phyloP scores from a whole-genome alignment of 2,797 vertebrate genomes.

The Thamnophis elegans region DNA sequence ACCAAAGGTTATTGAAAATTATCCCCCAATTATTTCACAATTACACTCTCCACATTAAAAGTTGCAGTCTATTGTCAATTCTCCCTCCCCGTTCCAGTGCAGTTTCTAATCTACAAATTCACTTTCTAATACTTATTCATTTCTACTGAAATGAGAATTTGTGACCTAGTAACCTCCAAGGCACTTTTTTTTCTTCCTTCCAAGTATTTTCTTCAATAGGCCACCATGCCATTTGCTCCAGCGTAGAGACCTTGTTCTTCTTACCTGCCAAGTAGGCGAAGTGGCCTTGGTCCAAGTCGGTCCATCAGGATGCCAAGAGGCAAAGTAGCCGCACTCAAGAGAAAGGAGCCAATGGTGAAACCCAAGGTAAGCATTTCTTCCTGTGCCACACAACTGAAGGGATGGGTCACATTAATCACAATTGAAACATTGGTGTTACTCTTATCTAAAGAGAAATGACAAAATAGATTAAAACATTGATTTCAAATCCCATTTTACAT shows the following conservation, averaged over 20 bases:
- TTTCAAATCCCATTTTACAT: not conserved
- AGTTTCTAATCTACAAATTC: not conserved
- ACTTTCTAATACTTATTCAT: not conserved
- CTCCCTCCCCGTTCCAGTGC: not conserved
- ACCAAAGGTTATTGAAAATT: not conserved
- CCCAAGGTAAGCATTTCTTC: slow-evolving; percentile 89
- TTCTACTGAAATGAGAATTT: not conserved
- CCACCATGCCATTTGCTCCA: not conserved
- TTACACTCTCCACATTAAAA: not conserved
- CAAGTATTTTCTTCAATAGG: not conserved
- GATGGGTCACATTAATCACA: not conserved
- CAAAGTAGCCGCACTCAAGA: slow-evolving; percentile 87
- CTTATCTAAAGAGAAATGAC: slow-evolving; percentile 52
- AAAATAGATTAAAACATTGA: not conserved
- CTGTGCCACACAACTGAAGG: slow-evolving; percentile 79
- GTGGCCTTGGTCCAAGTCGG: slow-evolving; percentile 79
- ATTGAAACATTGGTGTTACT: slow-evolving; percentile 31
- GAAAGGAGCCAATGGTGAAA: slow-evolving; percentile 88
- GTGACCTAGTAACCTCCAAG: not conserved
- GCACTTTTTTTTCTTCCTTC: not conserved
- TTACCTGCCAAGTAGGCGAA: slow-evolving; percentile 88
- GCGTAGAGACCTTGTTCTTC: not conserved
- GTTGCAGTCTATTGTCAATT: not conserved
- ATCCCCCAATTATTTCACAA: not conserved
- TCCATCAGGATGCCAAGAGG: slow-evolving; percentile 78